A percentile compares a stretch with the other conserved stretches of the same genome.
phyloP scores from a whole-genome alignment of 2,888 invertebrate genomes.

The Chloroclysta siterata region DNA sequence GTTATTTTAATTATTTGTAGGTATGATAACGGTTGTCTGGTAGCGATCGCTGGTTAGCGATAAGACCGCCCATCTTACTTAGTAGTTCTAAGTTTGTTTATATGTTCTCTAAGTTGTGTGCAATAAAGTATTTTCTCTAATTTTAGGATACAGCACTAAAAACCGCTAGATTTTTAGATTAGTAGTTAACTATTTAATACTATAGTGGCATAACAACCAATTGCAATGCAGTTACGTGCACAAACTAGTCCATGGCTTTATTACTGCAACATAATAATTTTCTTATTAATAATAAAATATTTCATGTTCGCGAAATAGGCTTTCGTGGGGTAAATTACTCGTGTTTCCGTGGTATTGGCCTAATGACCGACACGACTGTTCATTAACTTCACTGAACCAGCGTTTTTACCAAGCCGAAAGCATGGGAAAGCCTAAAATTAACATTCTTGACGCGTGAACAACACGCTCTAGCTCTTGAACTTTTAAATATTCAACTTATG shows the following conservation, averaged over 20 bases:
- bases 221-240: constrained; percentile 20
- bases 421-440: constrained; percentile 31
- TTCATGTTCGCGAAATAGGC: constrained; percentile 44
- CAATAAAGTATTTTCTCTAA: no score
- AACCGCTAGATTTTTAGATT: background rate
- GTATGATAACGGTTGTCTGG: no score
- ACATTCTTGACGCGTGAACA: constrained; percentile 24
- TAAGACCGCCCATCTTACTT: no score
- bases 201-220: background rate
- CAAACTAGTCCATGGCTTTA: constrained; percentile 14
- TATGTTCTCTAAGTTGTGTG: no score
- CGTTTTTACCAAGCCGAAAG: constrained; percentile 29
- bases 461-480: constrained; percentile 29
- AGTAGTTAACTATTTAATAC: background rate
- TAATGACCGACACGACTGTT: constrained; percentile 55
- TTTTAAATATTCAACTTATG: constrained; percentile 24
- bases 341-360: constrained; percentile 54
- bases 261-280: constrained; percentile 22
- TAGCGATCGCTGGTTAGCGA: no score
- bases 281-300: constrained; percentile 37
- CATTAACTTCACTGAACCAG: constrained; percentile 46
- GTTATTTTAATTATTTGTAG: no score
- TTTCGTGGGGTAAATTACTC: constrained; percentile 45
- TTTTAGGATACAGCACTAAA: no score
- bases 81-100: no score